These are phyloP conservation scores for Leptodirus hochenwartii DNA, from an alignment of 2,888 invertebrate genomes.

Conservation along the genomic window DNA sequence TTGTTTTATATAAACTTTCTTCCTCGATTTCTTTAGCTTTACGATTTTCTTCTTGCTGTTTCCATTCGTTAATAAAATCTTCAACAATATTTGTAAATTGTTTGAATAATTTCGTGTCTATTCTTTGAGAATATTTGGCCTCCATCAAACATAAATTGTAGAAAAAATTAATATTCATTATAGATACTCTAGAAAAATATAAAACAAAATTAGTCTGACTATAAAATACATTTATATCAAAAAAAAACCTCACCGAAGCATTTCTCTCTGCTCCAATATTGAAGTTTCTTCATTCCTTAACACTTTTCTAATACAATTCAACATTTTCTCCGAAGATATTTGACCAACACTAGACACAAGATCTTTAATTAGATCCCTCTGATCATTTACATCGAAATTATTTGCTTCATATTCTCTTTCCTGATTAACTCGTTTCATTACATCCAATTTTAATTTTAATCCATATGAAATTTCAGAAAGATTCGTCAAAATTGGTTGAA, in stretches of 20 bases:
- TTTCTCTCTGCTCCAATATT: constrained; percentile 21
- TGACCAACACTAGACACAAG: constrained; percentile 22
- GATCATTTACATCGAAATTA: constrained; percentile 9
- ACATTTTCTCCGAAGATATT: constrained; percentile 22
- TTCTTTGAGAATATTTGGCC: constrained; percentile 20
- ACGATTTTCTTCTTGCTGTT: constrained; percentile 49
- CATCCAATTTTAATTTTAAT: constrained; percentile 34
- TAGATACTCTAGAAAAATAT: constrained; percentile 32
- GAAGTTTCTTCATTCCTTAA: constrained; percentile 15
- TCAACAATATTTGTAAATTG: constrained; percentile 36
- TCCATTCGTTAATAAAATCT: constrained; percentile 54
- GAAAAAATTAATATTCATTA: constrained; percentile 49
- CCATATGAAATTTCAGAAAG: constrained; percentile 49
- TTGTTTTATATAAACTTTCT: constrained; percentile 57
- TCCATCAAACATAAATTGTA: constrained; percentile 42
- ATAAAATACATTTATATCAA: constrained; percentile 11
- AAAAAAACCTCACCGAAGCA: constrained; percentile 28
- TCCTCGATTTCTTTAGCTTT: constrained; percentile 51
- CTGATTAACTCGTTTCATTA: constrained; percentile 33
- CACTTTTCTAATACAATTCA: constrained; percentile 16
- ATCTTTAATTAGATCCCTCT: not conserved
- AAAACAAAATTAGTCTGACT: constrained; percentile 7
- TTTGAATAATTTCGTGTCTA: constrained; percentile 17
- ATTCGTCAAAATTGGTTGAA: constrained; percentile 50
- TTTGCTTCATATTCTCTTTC: constrained; percentile 26